Percentiles rank a stretch among this genome's conserved stretches.
Evolutionary conservation across 2,797 vertebrate genomes (phyloP).

Genomic region (Micromesistius poutassou): DNA sequence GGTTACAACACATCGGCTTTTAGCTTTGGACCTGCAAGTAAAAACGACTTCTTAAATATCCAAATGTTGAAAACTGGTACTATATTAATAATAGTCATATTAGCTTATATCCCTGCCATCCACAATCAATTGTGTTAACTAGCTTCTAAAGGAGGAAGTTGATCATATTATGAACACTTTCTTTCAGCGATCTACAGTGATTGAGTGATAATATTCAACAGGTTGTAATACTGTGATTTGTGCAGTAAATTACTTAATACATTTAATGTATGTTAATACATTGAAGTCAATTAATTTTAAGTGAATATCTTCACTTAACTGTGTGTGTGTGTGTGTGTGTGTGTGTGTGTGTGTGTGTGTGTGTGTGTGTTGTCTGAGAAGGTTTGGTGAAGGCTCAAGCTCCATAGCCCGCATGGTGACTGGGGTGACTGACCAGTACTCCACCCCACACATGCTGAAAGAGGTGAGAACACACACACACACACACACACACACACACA

Average conservation of each 20-base stretch:
- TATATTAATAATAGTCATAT: not conserved
- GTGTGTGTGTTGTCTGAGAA: slow-evolving; percentile 47
- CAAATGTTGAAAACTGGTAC: not conserved
- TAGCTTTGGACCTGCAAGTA: not conserved
- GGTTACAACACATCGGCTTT: not conserved
- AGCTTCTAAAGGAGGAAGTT: not conserved
- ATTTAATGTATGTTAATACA: too few species aligned
- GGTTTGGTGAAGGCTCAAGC: slow-evolving; percentile 84
- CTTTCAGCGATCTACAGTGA: not conserved
- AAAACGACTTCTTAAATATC: not conserved
- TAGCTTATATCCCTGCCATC: not conserved
- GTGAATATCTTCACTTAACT: too few species aligned
- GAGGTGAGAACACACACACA: slow-evolving; percentile 68
- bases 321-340: not conserved
- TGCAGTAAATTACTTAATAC: not conserved
- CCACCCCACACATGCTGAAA: slow-evolving; percentile 77
- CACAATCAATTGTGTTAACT: not conserved
- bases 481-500: not conserved
- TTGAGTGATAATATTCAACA: not conserved
- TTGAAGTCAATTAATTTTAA: not conserved
- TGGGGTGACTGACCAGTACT: slow-evolving; percentile 80
- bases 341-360: not conserved
- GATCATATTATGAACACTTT: not conserved
- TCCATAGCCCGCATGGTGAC: slow-evolving; percentile 74
- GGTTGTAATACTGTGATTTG: not conserved